Evolutionary conservation across 2,113 vertebrate genomes (phyloP), one percentile per base, ranked within the genome.

Genomic region (Lethenteron reissneri): DNA sequence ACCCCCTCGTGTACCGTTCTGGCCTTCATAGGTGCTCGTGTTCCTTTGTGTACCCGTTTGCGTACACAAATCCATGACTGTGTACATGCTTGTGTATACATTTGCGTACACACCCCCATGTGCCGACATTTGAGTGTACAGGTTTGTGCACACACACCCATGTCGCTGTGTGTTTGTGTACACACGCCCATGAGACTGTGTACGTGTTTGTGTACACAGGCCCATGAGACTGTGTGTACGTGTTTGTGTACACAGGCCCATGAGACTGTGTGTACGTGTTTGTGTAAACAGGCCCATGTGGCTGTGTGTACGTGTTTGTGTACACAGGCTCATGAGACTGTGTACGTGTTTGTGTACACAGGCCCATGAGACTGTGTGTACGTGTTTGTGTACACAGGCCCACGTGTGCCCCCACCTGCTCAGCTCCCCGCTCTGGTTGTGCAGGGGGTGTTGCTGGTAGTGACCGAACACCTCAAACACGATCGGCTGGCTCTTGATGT

Each of bases 381-480:
- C 21, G 60, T 64, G 14, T 64, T 64, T 64, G 60, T 64, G 8
- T 64, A 64, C 14, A 41, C 41, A 41, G 1, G 41, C 41, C 41
- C 41, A 41, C 41, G 41, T 41, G 41, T 41, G 41, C 0, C 74
- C 78, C 11, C 76, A 97, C 94, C 90, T 92, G 81, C 78, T 83
- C 69, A 88, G 78, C 70, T 96, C 92, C 78, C 89, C 90, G 13
- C 88, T 89, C 57, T 91, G 89, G 57, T 82, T 76, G 72, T 97
- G 87, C 58, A 85, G 82, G 2, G 91, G 90, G 72, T 97, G 88
- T 76, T 95, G 91, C 79, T 99, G 94, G 74, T 94, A 96, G 78
- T 97, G 94, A 1, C 94, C 92, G 56, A 99, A 99, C 73, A 99
- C 94, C 76, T 99, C 94, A 78, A 99, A 99, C 70, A 99, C 94